phyloP scores from a whole-genome alignment of 2,113 vertebrate genomes.

The Philantomba maxwellii region DNA sequence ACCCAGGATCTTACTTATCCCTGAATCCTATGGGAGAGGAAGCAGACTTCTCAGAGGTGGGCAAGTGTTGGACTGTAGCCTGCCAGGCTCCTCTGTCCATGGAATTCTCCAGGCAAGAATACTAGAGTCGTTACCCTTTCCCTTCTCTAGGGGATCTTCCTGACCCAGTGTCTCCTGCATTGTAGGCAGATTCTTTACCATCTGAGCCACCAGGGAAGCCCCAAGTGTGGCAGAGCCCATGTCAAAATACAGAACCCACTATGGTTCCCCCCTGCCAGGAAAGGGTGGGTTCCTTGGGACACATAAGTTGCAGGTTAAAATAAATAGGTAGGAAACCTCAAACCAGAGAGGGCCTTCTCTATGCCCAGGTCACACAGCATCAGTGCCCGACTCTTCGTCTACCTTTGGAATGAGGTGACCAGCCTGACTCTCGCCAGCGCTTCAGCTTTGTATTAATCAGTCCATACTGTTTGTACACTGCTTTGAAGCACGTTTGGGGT shows the following conservation, averaged over 20 bases:
- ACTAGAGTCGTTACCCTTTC: background rate
- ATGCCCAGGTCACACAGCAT: background rate
- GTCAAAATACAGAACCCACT: rapidly evolving
- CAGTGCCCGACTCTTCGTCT: background rate
- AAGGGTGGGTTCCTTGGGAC: background rate
- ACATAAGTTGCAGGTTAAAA: background rate
- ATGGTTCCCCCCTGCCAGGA: background rate
- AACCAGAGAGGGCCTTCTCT: background rate
- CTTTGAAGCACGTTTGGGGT: background rate
- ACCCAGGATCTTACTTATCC: background rate
- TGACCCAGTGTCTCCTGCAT: background rate
- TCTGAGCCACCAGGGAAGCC: background rate
- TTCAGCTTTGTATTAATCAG: background rate
- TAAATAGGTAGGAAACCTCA: background rate
- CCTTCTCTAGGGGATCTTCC: background rate
- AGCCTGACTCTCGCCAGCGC: background rate
- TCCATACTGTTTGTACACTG: no score
- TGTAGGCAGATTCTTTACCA: background rate
- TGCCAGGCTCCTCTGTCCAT: background rate
- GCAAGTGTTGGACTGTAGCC: background rate
- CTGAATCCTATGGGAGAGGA: background rate
- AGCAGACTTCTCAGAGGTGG: background rate
- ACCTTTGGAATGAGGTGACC: background rate
- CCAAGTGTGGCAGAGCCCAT: background rate
- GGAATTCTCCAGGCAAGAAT: background rate